Evolutionary conservation across 1,140 invertebrate genomes (phyloP).

Genomic region (Heliconius nattereri): DNA sequence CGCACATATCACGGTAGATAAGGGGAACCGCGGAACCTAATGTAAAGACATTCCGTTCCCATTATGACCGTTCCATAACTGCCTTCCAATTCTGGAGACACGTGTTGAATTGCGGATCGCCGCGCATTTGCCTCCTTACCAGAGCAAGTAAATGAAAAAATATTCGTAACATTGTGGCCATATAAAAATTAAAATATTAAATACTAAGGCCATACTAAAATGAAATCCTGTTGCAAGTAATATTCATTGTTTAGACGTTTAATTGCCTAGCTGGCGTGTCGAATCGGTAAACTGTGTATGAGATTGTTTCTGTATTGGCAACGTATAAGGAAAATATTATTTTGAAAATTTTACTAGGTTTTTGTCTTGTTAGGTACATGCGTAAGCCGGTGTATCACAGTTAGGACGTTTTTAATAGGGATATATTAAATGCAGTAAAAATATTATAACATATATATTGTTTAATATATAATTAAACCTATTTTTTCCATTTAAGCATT

Average conservation of each 20-base stretch:
- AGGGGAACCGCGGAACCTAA: no score
- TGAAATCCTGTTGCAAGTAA: neutral
- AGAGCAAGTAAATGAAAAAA: no score
- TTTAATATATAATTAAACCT: neutral
- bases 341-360: neutral
- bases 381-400: neutral
- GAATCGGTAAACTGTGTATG: slow-evolving; percentile 1
- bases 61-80: no score
- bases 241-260: slow-evolving; percentile 4
- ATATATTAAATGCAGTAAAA: neutral
- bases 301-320: neutral
- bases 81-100: no score
- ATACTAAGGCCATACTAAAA: neutral
- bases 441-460: neutral
- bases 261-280: neutral
- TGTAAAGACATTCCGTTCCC: no score
- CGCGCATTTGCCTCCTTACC: no score
- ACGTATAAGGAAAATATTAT: neutral
- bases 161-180: neutral
- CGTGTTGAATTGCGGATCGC: no score
- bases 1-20: no score
- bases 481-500: no score
- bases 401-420: neutral
- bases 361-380: neutral
- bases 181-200: neutral